Conservation (phyloP, 2,888 invertebrate species). For the Temnothorax rugatulus region DNA sequence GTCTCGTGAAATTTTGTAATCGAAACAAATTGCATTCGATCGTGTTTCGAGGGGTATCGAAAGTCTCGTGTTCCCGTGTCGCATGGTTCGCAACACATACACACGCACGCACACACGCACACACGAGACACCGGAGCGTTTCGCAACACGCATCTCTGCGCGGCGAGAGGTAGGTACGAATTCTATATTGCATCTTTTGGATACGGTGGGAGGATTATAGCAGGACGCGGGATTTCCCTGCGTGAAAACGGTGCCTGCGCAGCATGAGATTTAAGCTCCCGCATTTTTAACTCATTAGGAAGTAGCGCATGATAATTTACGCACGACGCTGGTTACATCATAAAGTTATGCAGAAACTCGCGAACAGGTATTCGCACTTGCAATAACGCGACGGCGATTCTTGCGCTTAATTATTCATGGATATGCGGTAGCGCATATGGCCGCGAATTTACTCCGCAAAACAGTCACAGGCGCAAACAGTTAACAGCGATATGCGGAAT, state of each 20-base stretch:
- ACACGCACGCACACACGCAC: neutral
- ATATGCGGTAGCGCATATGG: conserved; percentile 20
- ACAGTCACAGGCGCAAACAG: conserved; percentile 3
- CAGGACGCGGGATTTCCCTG: conserved; percentile 12
- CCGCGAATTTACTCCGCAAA: conserved; percentile 32
- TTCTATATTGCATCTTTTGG: conserved; percentile 39
- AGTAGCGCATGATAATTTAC: conserved; percentile 48
- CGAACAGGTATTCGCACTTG: conserved; percentile 30
- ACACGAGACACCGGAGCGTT: neutral
- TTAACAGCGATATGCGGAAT: conserved; percentile 6
- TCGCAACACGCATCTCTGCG: conserved; percentile 10
- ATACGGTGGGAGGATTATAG: neutral
- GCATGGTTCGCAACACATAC: conserved; percentile 12
- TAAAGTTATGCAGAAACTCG: conserved; percentile 39
- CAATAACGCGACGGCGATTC: conserved; percentile 37
- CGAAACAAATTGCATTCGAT: conserved; percentile 21
- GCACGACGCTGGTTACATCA: conserved; percentile 35
- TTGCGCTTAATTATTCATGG: conserved; percentile 44
- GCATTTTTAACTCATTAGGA: conserved; percentile 50
- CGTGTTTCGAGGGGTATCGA: conserved; percentile 9
- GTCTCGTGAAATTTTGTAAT: conserved; percentile 14
- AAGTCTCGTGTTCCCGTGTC: conserved; percentile 36
- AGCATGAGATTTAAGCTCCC: conserved; percentile 35
- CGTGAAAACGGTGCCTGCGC: conserved; percentile 17
- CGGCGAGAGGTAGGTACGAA: conserved; percentile 41